Base-by-base conservation (phyloP, 1,140 invertebrate species). In the Trichomalopsis sarcophagae region DNA sequence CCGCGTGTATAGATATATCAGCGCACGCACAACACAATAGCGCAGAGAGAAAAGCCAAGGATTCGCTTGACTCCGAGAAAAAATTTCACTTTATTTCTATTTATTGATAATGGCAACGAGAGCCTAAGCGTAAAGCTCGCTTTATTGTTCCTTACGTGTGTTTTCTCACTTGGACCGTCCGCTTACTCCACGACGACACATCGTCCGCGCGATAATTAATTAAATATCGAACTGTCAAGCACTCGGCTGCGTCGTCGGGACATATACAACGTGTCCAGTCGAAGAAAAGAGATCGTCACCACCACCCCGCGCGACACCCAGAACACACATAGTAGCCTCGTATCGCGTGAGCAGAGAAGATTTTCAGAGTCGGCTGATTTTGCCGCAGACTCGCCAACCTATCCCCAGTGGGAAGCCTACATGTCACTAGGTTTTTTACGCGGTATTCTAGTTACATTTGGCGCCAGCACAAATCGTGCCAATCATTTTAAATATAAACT, bases 191-290 rank as follows among this genome's bases (percentile, higher is more conserved):
- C 82, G 13, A 55, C 82, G n/a, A 79, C 47, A 79, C 68, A 79
- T 84, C 2, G 40, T 78, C 47, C 21, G 62, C 10, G 0, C 74
- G 47, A 47, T 71, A 71, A 84, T 78, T 77, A 84, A 84, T 84
- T 11, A 69, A 78, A 69, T 84, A 78, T 84, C 66, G 75, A 84
- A 78, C 74, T 78, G 82, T 84, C 82, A 84, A 84, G 71, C 6
- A n/a, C n/a, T 66, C 21, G 47, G 17, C 4, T 62, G 55, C 30
- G 5, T 17, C 30, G 73, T 30, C 36, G 33, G 23, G 7, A 75
- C 66, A 76, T 40, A 73, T 44, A 77, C 74, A 77, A 83, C 74
- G 74, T 84, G 75, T 83, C 74, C 81, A 83, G n/a, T 50, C 40
- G 82, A 11, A 27, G 66, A 84, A 78, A 77, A 77, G 75, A 77